These are phyloP conservation scores for Coelinius sp. DNA, from an alignment of 2,888 invertebrate species.

Conservation along the genomic window DNA sequence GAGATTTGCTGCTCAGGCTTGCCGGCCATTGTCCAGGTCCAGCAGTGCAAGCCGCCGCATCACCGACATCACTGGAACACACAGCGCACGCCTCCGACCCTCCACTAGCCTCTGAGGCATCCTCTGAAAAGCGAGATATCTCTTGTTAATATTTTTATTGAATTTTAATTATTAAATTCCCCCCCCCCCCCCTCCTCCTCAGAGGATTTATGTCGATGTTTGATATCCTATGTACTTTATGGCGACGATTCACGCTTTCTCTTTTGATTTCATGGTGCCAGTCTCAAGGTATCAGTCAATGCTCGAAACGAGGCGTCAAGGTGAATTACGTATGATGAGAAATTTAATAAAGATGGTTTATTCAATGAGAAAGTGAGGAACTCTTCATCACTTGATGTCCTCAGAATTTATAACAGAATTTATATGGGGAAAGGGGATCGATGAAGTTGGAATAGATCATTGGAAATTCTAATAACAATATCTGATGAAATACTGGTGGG, in stretches of 20 bases:
- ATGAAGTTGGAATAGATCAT: too few relatives aligned
- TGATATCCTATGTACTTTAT: neutral
- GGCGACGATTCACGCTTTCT: neutral
- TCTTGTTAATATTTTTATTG: neutral
- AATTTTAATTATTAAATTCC: neutral
- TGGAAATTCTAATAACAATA: too few relatives aligned
- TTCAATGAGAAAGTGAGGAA: neutral
- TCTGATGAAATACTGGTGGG: neutral
- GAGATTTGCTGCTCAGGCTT: slow-evolving; percentile 80
- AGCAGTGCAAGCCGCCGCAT: slow-evolving; percentile 63
- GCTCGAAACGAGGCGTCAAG: neutral
- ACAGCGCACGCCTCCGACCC: slow-evolving; percentile 69
- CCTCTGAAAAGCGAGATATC: slow-evolving; percentile 55
- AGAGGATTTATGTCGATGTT: neutral
- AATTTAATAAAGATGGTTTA: neutral
- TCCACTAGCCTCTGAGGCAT: slow-evolving; percentile 68
- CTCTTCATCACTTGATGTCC: neutral
- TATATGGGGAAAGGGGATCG: too few relatives aligned
- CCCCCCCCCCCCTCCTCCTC: too few relatives aligned
- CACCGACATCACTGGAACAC: slow-evolving; percentile 80
- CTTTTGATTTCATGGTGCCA: slow-evolving; percentile 5
- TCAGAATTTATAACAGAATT: too few relatives aligned
- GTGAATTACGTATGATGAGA: slow-evolving; percentile 10
- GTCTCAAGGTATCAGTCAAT: slow-evolving; percentile 9
- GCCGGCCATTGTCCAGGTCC: slow-evolving; percentile 79